phyloP scores from a whole-genome alignment of 2,113 vertebrate species.

The Pachycephala philippinensis region DNA sequence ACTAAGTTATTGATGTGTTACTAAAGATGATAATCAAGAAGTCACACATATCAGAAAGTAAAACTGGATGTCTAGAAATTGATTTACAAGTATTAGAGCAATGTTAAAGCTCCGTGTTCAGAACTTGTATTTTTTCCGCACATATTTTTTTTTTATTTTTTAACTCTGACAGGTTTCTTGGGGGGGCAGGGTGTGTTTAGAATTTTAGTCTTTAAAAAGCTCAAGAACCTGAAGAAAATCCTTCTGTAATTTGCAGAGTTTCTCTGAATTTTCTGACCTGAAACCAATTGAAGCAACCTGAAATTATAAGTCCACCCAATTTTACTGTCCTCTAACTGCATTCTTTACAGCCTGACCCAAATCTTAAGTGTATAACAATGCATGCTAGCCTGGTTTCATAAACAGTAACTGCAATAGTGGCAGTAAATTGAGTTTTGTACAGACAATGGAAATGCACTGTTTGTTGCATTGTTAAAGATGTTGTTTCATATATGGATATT shows the following conservation, averaged over 20 bases:
- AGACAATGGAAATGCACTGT: neutral
- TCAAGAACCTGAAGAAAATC: neutral
- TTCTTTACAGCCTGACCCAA: neutral
- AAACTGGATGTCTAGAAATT: neutral
- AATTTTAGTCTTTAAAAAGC: neutral
- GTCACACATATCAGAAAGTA: neutral
- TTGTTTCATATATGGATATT: neutral
- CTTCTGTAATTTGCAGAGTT: neutral
- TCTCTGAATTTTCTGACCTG: neutral
- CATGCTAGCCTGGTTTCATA: neutral
- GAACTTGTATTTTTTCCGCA: neutral
- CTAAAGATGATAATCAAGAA: neutral
- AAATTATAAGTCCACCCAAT: neutral
- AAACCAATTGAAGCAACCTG: neutral
- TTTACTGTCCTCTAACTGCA: neutral
- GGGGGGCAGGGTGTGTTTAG: neutral
- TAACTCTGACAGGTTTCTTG: neutral
- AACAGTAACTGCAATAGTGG: neutral
- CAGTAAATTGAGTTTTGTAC: neutral
- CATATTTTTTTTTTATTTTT: neutral
- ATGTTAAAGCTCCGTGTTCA: neutral
- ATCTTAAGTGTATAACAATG: neutral
- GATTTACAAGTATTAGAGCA: neutral
- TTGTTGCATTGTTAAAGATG: neutral
- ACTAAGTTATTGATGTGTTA: neutral